These are phyloP conservation scores for Chelonus insularis DNA, from an alignment of 1,140 invertebrate genomes.

Conservation along the genomic window DNA sequence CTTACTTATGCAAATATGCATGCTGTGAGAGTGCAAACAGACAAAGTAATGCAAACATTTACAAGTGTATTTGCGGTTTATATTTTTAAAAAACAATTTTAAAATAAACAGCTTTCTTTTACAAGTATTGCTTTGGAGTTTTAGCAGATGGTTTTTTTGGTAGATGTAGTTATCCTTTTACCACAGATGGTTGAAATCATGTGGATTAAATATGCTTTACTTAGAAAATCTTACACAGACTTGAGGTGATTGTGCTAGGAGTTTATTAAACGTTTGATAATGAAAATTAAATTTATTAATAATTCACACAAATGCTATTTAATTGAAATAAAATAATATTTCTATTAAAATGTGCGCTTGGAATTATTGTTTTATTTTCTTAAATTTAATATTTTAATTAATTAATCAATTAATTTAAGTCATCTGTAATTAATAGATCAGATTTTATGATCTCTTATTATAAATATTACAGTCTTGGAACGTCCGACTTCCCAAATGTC, in stretches of 20 bases:
- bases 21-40: not conserved
- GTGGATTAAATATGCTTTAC: not conserved
- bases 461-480: conserved; percentile 73
- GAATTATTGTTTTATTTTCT: no score
- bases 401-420: no score
- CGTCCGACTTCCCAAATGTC: conserved; percentile 86
- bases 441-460: not conserved
- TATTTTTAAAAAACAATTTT: not conserved
- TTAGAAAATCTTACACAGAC: not conserved
- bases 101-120: not conserved
- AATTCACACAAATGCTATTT: not conserved
- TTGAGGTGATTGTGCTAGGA: conserved; percentile 15
- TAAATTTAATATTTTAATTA: no score
- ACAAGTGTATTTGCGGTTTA: no score
- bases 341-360: no score
- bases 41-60: not conserved
- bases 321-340: no score
- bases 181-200: not conserved
- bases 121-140: not conserved
- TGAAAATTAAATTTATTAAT: no score
- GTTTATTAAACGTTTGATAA: no score
- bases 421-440: no score
- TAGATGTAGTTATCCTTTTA: not conserved
- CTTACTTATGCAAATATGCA: conserved; percentile 16
- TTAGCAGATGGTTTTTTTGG: not conserved